Evolutionary conservation across 2,888 invertebrate genomes (phyloP).

Genomic region (Tuta absoluta): DNA sequence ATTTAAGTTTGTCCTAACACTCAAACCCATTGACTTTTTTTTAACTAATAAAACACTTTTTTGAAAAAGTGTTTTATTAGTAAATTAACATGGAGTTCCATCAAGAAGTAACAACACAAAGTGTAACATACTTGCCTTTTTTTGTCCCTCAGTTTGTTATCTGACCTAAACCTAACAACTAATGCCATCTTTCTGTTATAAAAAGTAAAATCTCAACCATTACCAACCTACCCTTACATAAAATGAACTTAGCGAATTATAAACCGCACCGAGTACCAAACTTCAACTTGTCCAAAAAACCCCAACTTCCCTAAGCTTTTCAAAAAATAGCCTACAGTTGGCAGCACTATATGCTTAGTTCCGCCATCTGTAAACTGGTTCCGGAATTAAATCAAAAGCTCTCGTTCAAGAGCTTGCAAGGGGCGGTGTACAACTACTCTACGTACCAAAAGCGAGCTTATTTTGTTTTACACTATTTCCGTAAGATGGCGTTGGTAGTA

Average conservation of each 20-base stretch:
- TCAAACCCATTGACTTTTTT: too few relatives aligned
- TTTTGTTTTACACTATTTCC: neutral
- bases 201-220: neutral
- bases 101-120: too few relatives aligned
- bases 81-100: too few relatives aligned
- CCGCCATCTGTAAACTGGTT: neutral
- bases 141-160: too few relatives aligned
- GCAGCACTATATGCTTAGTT: neutral
- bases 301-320: neutral
- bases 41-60: too few relatives aligned
- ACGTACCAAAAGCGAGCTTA: neutral
- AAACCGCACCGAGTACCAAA: neutral
- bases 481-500: constrained; percentile 9
- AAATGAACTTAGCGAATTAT: neutral
- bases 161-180: too few relatives aligned
- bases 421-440: neutral
- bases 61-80: too few relatives aligned
- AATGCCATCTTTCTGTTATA: neutral
- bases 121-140: too few relatives aligned
- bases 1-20: too few relatives aligned
- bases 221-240: neutral
- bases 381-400: neutral
- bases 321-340: neutral
- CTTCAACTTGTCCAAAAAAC: neutral
- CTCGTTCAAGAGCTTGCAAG: neutral